A percentile compares a stretch with the other conserved stretches of the same genome.
These are phyloP conservation scores for Phyllostomus discolor DNA, from an alignment of 2,113 vertebrate species.

Conservation along the genomic window DNA sequence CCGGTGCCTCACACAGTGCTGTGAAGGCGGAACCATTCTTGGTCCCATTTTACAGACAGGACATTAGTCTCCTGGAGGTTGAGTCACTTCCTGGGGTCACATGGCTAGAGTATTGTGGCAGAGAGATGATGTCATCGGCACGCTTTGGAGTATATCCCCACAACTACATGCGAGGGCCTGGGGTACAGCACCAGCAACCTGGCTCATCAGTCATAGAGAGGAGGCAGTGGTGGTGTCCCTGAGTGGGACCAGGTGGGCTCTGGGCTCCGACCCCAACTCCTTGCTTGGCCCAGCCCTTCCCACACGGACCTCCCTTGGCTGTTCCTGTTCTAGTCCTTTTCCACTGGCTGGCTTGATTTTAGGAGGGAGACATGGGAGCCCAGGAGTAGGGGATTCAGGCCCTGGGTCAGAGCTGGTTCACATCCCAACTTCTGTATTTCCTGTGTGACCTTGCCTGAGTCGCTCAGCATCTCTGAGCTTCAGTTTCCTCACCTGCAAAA, in stretches of 20 bases:
- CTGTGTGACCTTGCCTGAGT: neutral
- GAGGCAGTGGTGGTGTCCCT: too few species aligned
- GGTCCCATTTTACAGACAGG: neutral
- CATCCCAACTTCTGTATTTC: neutral
- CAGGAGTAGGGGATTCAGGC: neutral
- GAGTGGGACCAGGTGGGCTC: neutral
- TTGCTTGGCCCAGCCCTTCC: too few species aligned
- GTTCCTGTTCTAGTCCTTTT: too few species aligned
- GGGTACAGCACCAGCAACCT: neutral
- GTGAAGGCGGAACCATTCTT: neutral
- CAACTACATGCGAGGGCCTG: neutral
- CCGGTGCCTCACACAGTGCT: fast-evolving
- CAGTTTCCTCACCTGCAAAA: neutral
- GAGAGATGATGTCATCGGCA: neutral
- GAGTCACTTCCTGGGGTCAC: neutral
- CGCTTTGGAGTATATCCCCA: fast-evolving
- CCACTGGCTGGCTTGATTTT: neutral
- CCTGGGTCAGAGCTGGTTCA: neutral
- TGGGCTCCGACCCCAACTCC: neutral
- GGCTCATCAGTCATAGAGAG: neutral
- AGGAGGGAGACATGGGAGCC: neutral
- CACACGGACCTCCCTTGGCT: too few species aligned
- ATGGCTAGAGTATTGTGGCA: neutral
- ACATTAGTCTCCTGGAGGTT: neutral
- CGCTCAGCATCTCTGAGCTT: neutral